phyloP scores from a whole-genome alignment of 64 coral and sea anemone species.

The Pachyseris speciosa region DNA sequence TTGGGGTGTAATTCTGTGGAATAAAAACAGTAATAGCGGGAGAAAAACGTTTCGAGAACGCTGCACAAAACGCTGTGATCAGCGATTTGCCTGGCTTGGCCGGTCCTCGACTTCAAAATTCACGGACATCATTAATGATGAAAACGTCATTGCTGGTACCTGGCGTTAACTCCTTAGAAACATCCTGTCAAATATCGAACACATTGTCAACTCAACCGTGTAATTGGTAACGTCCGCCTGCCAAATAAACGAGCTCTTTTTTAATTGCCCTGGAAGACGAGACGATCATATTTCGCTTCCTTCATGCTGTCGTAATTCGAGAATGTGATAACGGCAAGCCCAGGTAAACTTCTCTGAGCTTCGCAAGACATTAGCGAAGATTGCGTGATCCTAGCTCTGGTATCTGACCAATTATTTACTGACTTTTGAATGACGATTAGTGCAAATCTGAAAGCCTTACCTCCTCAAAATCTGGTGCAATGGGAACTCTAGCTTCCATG shows the following conservation, averaged over 20 bases:
- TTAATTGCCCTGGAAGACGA: not conserved
- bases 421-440: not conserved
- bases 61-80: slow-evolving; percentile 29
- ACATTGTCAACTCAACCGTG: slow-evolving; percentile 46
- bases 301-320: no score
- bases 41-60: not conserved
- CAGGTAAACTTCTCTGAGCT: not conserved
- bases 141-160: slow-evolving; percentile 44
- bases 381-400: not conserved
- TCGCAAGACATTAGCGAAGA: not conserved
- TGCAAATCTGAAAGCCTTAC: not conserved
- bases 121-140: slow-evolving; percentile 22
- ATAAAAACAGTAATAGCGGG: not conserved
- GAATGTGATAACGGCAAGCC: not conserved
- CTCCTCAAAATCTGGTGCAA: slow-evolving; percentile 39
- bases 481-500: slow-evolving; percentile 35
- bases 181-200: slow-evolving; percentile 40
- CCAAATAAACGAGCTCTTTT: not conserved
- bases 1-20: not conserved
- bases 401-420: not conserved
- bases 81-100: not conserved
- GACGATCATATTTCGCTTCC: not conserved
- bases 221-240: slow-evolving; percentile 2
- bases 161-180: not conserved
- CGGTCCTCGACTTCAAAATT: not conserved